A percentile compares a stretch with the other conserved stretches of the same genome.
Evolutionary conservation across 2,113 vertebrate species (phyloP).

Genomic region (Chaetops frenatus): DNA sequence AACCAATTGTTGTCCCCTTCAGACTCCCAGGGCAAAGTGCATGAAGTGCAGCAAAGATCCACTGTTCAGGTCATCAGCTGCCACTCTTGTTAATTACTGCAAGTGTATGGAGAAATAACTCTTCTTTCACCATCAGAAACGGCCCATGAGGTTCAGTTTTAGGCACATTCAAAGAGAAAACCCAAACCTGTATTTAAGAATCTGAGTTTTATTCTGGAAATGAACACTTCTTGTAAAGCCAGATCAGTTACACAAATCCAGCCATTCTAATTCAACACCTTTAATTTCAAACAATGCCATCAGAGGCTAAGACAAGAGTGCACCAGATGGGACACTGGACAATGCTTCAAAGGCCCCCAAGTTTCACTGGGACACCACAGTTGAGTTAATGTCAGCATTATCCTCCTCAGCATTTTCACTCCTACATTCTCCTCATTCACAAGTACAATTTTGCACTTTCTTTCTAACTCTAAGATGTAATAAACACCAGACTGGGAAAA

Average conservation of each 20-base stretch:
- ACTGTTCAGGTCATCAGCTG: neutral
- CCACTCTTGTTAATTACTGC: neutral
- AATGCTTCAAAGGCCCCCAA: neutral
- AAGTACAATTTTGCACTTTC: neutral
- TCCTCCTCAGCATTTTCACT: neutral
- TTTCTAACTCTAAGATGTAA: neutral
- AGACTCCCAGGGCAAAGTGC: neutral
- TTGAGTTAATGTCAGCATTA: rapidly evolving
- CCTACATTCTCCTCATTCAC: neutral
- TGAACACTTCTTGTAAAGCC: neutral
- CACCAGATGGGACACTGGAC: neutral
- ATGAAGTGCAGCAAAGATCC: neutral
- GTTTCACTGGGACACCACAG: neutral
- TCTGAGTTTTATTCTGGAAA: neutral
- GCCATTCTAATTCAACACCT: neutral
- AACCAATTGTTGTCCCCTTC: neutral
- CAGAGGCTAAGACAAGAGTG: rapidly evolving
- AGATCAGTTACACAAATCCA: neutral
- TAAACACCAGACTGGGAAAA: neutral
- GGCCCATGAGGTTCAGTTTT: neutral
- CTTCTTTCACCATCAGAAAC: neutral
- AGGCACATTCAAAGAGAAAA: neutral
- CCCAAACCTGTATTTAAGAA: neutral
- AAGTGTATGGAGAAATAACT: neutral
- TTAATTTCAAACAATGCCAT: neutral